Percentiles rank a stretch among this genome's conserved stretches.
Conservation (phyloP, 2,888 invertebrate species). For the Amblyjoppa proteus region DNA sequence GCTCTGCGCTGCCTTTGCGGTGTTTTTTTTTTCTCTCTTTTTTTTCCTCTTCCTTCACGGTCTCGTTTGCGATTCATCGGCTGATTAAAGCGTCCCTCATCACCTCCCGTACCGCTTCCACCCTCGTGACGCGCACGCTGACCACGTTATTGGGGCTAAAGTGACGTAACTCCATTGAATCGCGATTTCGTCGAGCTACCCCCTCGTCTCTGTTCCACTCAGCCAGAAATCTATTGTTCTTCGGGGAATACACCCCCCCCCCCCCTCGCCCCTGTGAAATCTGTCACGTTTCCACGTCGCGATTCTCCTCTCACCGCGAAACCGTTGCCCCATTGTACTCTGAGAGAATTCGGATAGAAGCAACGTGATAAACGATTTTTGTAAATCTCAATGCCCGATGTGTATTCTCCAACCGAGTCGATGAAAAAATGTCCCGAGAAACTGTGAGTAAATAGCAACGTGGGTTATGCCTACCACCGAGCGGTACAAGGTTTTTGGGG, state of each 20-base stretch:
- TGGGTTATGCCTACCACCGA: conserved; percentile 28
- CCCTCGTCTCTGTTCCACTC: conserved; percentile 75
- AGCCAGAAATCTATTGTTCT: conserved; percentile 81
- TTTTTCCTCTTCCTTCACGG: conserved; percentile 18
- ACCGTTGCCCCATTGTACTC: conserved; percentile 32
- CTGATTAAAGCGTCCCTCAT: conserved; percentile 55
- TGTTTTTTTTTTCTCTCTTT: conserved; percentile 22
- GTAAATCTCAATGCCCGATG: neutral
- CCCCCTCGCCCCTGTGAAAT: conserved; percentile 73
- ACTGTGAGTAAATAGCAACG: conserved; percentile 20
- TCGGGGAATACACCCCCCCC: conserved; percentile 72
- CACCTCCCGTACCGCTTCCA: conserved; percentile 10
- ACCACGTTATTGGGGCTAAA: conserved; percentile 81
- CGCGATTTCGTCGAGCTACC: conserved; percentile 78
- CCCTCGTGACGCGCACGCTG: conserved; percentile 70
- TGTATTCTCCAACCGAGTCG: neutral
- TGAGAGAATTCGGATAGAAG: conserved; percentile 6
- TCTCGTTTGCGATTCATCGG: conserved; percentile 48
- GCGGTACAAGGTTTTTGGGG: conserved; percentile 47
- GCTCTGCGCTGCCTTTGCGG: conserved; percentile 10
- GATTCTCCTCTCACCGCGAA: conserved; percentile 36
- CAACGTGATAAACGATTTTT: neutral
- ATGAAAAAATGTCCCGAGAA: conserved; percentile 21
- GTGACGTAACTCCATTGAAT: conserved; percentile 81
- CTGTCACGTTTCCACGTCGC: conserved; percentile 77